Evolutionary conservation across 2,888 invertebrate species (phyloP), one percentile per base, ranked within the genome.

Genomic region (Drosophila longiperda): DNA sequence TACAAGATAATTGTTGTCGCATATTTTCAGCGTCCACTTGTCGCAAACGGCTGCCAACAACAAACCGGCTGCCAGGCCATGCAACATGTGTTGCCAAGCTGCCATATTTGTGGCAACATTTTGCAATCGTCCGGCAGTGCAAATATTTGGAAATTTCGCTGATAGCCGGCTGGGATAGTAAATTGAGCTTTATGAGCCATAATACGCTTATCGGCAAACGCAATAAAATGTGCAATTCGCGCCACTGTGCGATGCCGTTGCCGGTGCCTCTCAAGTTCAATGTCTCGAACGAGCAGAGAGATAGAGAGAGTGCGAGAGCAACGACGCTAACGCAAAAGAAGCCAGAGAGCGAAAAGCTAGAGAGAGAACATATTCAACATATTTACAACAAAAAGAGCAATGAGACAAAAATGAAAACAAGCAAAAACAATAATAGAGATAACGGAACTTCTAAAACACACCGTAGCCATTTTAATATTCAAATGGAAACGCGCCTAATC

Each of bases 1-100:
- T 72, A 72, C 26, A 75, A 81, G 87, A 89, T 85, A 85, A 85
- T 85, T 89, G 85, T 82, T 89, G 84, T 84, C 87, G 89, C 87
- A 85, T 83, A 87, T 87, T 76, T 87, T 83, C 69, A 67, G 54
- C 79, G 74, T 87, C 89, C 89, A 85, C 85, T 85, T 85, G 89
- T 89, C 85, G 88, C 53, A 45, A 45, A 33, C 66, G 60, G 54
- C 66, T 63, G 60, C 61, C 61, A 42, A 36, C 63, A 52, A 76
- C 58, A 63, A 61, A 54, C 77, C 60, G 82, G 49, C 66, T 62
- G 73, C 70, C 69, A 55, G 55, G 55, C n/a, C 55, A 66, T 42
- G 73, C 83, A 80, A 75, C 83, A 83, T 83, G 81, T 89, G 87
- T 78, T 88, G 86, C 80, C 75, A 50, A 54, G 67, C 80, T 80